Evolutionary conservation across 1,140 invertebrate genomes (phyloP).

Genomic region (Cylas formicarius): DNA sequence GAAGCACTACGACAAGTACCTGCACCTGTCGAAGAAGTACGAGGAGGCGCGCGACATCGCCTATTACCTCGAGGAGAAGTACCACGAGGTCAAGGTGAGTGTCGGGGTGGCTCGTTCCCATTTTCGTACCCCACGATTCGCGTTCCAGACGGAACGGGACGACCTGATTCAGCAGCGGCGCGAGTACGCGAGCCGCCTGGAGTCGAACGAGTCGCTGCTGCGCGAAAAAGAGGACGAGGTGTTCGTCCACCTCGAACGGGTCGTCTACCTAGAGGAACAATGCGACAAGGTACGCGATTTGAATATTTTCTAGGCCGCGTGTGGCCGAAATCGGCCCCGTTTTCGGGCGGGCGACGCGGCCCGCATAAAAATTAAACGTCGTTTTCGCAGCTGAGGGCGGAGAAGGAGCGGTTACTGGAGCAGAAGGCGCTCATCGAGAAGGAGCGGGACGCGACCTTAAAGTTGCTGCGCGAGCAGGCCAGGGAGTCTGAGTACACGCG

Average conservation of each 20-base stretch:
- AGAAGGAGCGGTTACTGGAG: conserved; percentile 44
- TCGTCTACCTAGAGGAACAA: conserved; percentile 54
- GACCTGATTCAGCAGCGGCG: conserved; percentile 46
- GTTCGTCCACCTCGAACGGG: conserved; percentile 53
- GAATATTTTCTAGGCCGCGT: neutral
- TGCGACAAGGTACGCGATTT: conserved; percentile 44
- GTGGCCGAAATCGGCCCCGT: neutral
- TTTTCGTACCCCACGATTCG: neutral
- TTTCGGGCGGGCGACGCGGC: neutral
- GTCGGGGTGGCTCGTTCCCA: neutral
- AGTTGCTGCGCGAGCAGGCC: conserved; percentile 49
- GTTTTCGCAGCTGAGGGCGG: conserved; percentile 27
- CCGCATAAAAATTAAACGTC: conserved; percentile 5
- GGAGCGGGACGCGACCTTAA: conserved; percentile 44
- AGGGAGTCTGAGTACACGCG: conserved; percentile 51
- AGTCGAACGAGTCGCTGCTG: conserved; percentile 49
- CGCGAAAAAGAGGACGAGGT: conserved; percentile 57
- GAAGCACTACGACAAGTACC: conserved; percentile 57
- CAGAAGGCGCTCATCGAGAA: conserved; percentile 43
- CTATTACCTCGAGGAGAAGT: conserved; percentile 59
- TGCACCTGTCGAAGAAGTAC: conserved; percentile 54
- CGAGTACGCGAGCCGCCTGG: conserved; percentile 46
- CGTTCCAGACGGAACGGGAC: conserved; percentile 50
- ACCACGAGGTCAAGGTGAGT: conserved; percentile 58
- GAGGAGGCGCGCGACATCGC: conserved; percentile 54